phyloP scores from a whole-genome alignment of 2,888 invertebrate species.

The Thelaira solivaga region DNA sequence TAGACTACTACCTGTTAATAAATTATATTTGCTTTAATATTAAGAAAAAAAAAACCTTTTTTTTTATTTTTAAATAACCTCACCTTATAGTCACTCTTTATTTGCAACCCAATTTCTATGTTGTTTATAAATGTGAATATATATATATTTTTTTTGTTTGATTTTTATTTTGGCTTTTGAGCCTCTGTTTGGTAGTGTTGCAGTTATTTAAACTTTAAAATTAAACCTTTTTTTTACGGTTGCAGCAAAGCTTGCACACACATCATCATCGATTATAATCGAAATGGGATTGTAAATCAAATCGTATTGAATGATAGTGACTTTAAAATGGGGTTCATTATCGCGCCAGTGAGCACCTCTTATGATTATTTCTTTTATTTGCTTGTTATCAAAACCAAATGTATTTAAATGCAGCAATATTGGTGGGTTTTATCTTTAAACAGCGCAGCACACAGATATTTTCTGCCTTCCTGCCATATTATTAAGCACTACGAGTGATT shows the following conservation, averaged over 20 bases:
- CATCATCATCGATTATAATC: slow-evolving; percentile 77
- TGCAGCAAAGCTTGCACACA: slow-evolving; percentile 71
- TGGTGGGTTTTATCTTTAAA: neutral
- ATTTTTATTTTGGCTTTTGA: no score
- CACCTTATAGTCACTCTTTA: neutral
- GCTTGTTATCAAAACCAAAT: slow-evolving; percentile 46
- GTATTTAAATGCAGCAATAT: slow-evolving; percentile 11
- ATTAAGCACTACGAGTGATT: slow-evolving; percentile 6
- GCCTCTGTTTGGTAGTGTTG: slow-evolving; percentile 14
- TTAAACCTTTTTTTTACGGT: slow-evolving; percentile 10
- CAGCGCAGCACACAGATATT: neutral
- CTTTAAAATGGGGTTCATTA: slow-evolving; percentile 76
- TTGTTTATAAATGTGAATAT: slow-evolving; percentile 18
- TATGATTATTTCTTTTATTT: slow-evolving; percentile 40
- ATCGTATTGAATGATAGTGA: slow-evolving; percentile 74
- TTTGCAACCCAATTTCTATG: neutral
- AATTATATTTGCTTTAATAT: neutral
- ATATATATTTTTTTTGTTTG: no score
- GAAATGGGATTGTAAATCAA: slow-evolving; percentile 77
- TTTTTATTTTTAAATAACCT: neutral
- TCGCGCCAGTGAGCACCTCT: slow-evolving; percentile 65
- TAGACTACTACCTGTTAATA: no score
- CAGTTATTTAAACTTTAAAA: slow-evolving; percentile 18
- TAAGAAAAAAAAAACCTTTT: neutral
- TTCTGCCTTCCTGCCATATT: neutral